Evolutionary conservation across 1,140 invertebrate genomes (phyloP).

Genomic region (Varroa destructor): DNA sequence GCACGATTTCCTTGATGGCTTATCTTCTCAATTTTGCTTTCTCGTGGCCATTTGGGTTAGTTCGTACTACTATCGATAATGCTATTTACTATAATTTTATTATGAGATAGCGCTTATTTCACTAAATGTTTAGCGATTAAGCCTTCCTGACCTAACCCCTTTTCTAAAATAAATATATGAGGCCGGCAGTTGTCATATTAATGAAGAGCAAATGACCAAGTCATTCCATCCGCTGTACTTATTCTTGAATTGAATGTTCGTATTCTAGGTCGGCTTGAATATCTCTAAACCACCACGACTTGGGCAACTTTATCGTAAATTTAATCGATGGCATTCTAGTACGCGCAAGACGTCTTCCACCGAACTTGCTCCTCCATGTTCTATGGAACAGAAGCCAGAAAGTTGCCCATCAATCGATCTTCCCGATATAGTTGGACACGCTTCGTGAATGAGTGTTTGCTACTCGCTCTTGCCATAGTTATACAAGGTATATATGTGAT

Average conservation of each 20-base stretch:
- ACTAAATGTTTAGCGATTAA: too few species aligned
- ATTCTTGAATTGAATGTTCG: not conserved
- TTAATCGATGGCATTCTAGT: conserved; percentile 34
- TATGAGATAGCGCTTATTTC: too few species aligned
- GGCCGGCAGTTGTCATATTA: too few species aligned
- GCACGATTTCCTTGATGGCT: too few species aligned
- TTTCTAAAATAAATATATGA: too few species aligned
- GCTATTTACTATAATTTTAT: too few species aligned
- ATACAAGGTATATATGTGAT: not conserved
- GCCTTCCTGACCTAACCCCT: too few species aligned
- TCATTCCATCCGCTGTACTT: not conserved
- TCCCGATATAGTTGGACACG: conserved; percentile 20
- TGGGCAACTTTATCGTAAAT: conserved; percentile 60
- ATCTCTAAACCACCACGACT: conserved; percentile 64
- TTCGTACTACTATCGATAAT: too few species aligned
- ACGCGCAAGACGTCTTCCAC: conserved; percentile 1
- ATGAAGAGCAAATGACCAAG: too few species aligned
- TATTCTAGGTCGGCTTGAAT: conserved; percentile 52
- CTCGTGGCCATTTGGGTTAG: too few species aligned
- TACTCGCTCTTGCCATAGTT: not conserved
- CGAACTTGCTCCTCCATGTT: not conserved
- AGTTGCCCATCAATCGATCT: not conserved
- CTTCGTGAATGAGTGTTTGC: not conserved
- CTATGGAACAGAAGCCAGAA: not conserved
- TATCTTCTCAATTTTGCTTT: too few species aligned